Evolutionary conservation across 2,888 invertebrate species (phyloP), one percentile per base, ranked within the genome.

Genomic region (Aphidoletes aphidimyza): DNA sequence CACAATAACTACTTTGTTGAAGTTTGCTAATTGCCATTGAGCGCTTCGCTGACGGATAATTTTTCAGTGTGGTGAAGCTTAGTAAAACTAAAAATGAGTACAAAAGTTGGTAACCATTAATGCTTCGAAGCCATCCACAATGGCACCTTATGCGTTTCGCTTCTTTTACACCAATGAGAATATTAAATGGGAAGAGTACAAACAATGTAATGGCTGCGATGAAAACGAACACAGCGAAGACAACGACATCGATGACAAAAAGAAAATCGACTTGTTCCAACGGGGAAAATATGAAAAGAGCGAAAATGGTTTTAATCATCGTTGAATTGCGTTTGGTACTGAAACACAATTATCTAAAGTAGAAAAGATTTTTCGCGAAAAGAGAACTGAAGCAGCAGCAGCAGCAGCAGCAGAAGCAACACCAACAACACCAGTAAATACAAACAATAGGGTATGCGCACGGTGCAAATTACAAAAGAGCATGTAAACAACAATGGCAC

Each of bases 221-320:
- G 22, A 54, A 54, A 3, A 22, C 9, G 17, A 14, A 47, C 6
- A 47, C 14, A 47, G 22, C 6, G 9, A 22, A 54, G 54, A 54
- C 5, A 14, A 22, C n/a, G 54, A 22, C n/a, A 54, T 5, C n/a
- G 69, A 69, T 17, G 19, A 47, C 2, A 47, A 47, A 47, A 17
- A 47, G 11, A 19, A 17, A 47, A 47, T 3, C 26, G 30, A 69
- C 34, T 0, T n/a, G n/a, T n/a, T n/a, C 54, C n/a, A 54, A 54
- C 47, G 17, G 19, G 22, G 69, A 69, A 69, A 30, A 30, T 69
- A 69, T 69, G n/a, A 14, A 69, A 69, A 69, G 17, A 30, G 34
- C 69, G 69, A 69, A 69, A 69, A 69, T 69, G 69, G 2, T 69
- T 69, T 69, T 69, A 69, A 69, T 69, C 69, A 69, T 69, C 69